Evolutionary conservation across 2,113 vertebrate genomes (phyloP).

Genomic region (Motacilla alba): DNA sequence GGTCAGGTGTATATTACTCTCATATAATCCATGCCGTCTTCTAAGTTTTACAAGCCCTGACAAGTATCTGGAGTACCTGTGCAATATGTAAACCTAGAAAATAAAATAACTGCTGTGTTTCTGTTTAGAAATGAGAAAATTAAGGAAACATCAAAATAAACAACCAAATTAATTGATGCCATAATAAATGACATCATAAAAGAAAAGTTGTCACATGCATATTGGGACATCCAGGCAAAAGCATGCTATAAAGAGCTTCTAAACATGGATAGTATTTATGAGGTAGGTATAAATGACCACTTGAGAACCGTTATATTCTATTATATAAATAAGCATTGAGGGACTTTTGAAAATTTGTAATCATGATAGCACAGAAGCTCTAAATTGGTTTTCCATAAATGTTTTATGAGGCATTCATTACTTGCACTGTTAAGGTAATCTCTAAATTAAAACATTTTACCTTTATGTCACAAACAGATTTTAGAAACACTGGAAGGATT

Average conservation of each 20-base stretch:
- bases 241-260: neutral
- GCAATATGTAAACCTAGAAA: neutral
- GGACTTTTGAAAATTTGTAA: neutral
- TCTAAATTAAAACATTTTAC: neutral
- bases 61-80: neutral
- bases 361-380: neutral
- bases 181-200: neutral
- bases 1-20: neutral
- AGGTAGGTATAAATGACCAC: neutral
- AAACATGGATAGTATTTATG: neutral
- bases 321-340: slow-evolving; percentile 16
- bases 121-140: neutral
- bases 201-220: neutral
- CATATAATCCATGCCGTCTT: neutral
- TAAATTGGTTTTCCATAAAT: neutral
- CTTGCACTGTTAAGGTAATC: neutral
- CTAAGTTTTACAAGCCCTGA: neutral
- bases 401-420: neutral
- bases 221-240: neutral
- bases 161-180: neutral
- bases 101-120: neutral
- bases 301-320: neutral
- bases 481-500: neutral
- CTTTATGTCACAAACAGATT: neutral
- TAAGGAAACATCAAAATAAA: neutral